These are phyloP conservation scores for Meloidogyne floridensis DNA, from an alignment of 1,140 invertebrate species.

Conservation along the genomic window DNA sequence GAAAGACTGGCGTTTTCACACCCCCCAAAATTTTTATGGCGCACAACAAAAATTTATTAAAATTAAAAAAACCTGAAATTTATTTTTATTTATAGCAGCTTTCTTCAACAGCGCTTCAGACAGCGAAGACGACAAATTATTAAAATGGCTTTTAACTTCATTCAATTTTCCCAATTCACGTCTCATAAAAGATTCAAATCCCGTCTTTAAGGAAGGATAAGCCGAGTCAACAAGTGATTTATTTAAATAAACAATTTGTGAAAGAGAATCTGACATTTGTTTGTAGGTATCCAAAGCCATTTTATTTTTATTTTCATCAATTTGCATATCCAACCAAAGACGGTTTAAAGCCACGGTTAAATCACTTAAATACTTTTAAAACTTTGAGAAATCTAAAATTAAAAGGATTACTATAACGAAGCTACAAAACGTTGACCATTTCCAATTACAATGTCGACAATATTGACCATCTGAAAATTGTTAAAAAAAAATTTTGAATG, in stretches of 20 bases:
- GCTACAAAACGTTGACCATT: slow-evolving; percentile 49
- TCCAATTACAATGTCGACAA: slow-evolving; percentile 42
- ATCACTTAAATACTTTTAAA: slow-evolving; percentile 46
- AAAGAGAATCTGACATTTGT: slow-evolving; percentile 55
- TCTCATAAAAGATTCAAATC: slow-evolving; percentile 28
- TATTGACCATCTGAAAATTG: slow-evolving; percentile 35
- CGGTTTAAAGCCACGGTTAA: slow-evolving; percentile 48
- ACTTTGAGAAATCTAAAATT: not conserved
- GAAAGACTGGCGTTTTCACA: too few species aligned
- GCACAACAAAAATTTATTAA: not conserved
- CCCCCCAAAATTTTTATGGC: too few species aligned
- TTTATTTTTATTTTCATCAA: slow-evolving; percentile 35
- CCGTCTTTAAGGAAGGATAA: slow-evolving; percentile 43
- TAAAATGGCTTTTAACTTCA: slow-evolving; percentile 53
- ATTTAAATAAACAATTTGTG: slow-evolving; percentile 57
- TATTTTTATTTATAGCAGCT: slow-evolving; percentile 53
- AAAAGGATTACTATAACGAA: slow-evolving; percentile 47
- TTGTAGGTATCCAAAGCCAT: slow-evolving; percentile 43
- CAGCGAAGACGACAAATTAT: slow-evolving; percentile 52
- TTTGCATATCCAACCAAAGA: slow-evolving; percentile 50
- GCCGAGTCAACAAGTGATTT: slow-evolving; percentile 57
- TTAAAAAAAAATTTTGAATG: not conserved
- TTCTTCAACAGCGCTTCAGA: slow-evolving; percentile 58
- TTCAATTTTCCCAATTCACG: slow-evolving; percentile 56
- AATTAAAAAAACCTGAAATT: slow-evolving; percentile 19